A percentile compares a stretch with the other conserved stretches of the same genome.
Evolutionary conservation across 1,140 invertebrate species (phyloP).

Genomic region (Artemia franciscana): DNA sequence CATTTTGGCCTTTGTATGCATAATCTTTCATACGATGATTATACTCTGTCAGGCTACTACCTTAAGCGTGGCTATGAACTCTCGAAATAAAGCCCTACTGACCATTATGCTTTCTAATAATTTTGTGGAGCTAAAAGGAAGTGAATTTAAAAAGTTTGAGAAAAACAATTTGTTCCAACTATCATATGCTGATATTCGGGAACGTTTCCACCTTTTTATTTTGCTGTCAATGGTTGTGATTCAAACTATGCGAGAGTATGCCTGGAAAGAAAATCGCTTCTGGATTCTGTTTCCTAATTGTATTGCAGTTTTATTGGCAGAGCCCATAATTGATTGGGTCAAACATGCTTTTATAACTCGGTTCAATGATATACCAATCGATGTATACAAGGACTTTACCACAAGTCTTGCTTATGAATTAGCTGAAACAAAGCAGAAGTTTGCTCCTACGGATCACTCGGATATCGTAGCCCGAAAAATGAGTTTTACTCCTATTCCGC

Average conservation of each 20-base stretch:
- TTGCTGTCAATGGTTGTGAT: slow-evolving; percentile 76
- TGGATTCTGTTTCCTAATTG: slow-evolving; percentile 63
- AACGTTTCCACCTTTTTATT: slow-evolving; percentile 80
- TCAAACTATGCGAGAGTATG: slow-evolving; percentile 97
- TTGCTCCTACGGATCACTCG: slow-evolving; percentile 90
- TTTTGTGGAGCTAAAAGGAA: slow-evolving; percentile 96
- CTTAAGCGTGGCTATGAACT: slow-evolving; percentile 96
- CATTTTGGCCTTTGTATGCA: slow-evolving; percentile 68
- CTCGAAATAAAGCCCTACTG: slow-evolving; percentile 86
- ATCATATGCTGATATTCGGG: slow-evolving; percentile 83
- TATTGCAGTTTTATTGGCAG: slow-evolving; percentile 55
- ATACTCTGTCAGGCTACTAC: slow-evolving; percentile 86
- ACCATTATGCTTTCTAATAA: slow-evolving; percentile 99
- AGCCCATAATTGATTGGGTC: slow-evolving; percentile 89
- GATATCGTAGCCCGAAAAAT: slow-evolving; percentile 83
- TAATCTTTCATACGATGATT: slow-evolving; percentile 77
- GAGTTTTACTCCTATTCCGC: slow-evolving; percentile 89
- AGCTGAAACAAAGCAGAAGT: slow-evolving; percentile 67
- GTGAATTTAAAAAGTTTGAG: slow-evolving; percentile 97
- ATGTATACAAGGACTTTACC: slow-evolving; percentile 79
- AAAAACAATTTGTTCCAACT: slow-evolving; percentile 93
- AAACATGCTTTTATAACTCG: slow-evolving; percentile 82
- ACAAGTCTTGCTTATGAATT: slow-evolving; percentile 78
- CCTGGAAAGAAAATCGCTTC: slow-evolving; percentile 68
- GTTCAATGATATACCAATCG: slow-evolving; percentile 81